Base-by-base conservation (phyloP, 2,888 invertebrate genomes). In the Drosophila flavopinicola region DNA sequence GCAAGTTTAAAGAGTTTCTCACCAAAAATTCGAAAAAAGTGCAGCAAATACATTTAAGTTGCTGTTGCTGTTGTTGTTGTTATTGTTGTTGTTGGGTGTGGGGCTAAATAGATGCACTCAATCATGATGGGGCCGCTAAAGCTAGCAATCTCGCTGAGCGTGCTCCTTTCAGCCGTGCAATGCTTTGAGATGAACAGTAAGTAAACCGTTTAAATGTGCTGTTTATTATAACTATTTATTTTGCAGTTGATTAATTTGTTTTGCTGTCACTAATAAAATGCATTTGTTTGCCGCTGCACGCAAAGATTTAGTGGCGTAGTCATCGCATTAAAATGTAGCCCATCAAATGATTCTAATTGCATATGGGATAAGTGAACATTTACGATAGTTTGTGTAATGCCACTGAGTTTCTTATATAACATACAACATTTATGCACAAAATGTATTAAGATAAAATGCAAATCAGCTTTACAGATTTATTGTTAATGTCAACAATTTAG, bases 111-210 rank as follows among this genome's bases (percentile, higher is more conserved):
- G 47, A 59, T 48, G 27, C 30, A 48, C 39, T 20, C 23, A 20
- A 78, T 13, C 25, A 75, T 75, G 49, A 75, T 75, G 49, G 38
- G 70, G 49, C 57, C 60, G 67, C 53, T 75, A 20, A 64, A 64
- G 13, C 13, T 59, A 11, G 53, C 66, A 20, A 54, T 74, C 20
- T 37, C 48, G 15, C 42, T 76, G 11, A 57, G 66, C 45, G 29
- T 65, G 13, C 39, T 66, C 27, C 38, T 84, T 29, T 30, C 67
- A 30, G 30, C 49, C 30, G 75, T 48, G 1, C 58, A 75, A 27
- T 64, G 76, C 51, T 88, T 76, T 38, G 67, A 88, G 71, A 75
- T 89, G 69, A 89, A 89, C 64, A 88, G 89, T 89, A 83, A 89
- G 89, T 89, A 56, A 27, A n/a, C 24, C 27, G 25, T 23, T 44